A percentile compares a stretch with the other conserved stretches of the same genome.
phyloP scores from a whole-genome alignment of 1,140 invertebrate genomes.

The Ceratosolen solmsi region DNA sequence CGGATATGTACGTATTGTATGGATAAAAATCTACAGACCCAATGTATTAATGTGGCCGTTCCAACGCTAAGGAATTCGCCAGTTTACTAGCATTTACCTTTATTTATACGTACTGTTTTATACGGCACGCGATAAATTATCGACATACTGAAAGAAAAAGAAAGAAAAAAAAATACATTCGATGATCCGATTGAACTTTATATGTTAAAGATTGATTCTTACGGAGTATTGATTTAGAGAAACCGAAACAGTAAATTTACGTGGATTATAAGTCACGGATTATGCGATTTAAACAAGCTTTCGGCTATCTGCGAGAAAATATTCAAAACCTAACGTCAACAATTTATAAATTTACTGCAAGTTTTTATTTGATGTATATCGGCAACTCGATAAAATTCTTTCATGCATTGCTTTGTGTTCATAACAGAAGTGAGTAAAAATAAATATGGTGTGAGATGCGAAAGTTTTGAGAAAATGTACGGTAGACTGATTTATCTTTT shows the following conservation, averaged over 20 bases:
- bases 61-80: background rate
- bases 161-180: background rate
- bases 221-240: background rate
- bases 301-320: background rate
- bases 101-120: background rate
- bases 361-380: background rate
- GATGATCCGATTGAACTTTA: background rate
- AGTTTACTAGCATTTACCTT: background rate
- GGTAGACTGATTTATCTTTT: slow-evolving; percentile 1
- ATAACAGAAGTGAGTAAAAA: background rate
- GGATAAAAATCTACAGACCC: slow-evolving; percentile 7
- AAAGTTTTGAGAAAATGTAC: slow-evolving; percentile 10
- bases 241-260: too few relatives aligned
- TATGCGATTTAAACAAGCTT: background rate
- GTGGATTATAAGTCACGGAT: background rate
- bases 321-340: background rate
- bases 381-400: background rate
- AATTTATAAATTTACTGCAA: background rate
- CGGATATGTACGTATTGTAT: background rate
- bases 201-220: background rate
- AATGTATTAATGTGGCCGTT: background rate
- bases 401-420: background rate
- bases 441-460: background rate
- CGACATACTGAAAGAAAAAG: background rate
- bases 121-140: background rate